Evolutionary conservation across 2,797 vertebrate genomes (phyloP), one percentile per base, ranked within the genome.

Genomic region (Graptemys geographica): DNA sequence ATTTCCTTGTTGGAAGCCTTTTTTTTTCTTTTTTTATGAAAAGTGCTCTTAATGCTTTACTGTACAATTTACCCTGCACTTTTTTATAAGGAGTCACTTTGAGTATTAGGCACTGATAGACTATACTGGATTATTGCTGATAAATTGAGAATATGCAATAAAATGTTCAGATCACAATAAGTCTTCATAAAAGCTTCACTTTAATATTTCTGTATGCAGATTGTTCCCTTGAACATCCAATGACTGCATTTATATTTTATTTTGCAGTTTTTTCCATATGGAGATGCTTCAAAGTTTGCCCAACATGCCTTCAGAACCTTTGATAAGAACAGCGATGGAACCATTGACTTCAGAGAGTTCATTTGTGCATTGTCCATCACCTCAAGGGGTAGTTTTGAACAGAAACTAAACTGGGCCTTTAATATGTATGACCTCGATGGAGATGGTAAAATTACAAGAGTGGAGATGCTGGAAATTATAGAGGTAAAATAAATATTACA

Each of bases 401-500:
- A 99, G 98, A 99, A 99, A 97, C 99, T 99, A 85, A 99, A 99
- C 98, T 99, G 99, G 99, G 99, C 99, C 97, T 99, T 99, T 98
- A 99, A 99, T 98, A 99, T 99, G 99, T 99, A 99, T 0, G 99
- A 99, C 97, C 98, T 99, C 98, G 99, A 99, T 28, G 99, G 99
- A 1, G 99, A 99, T 16, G 99, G 99, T 96, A 99, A 99, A 98
- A 99, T 99, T 98, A 99, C 99, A 96, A 97, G 99, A 97, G 99
- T 99, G 98, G 99, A 99, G 98, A 99, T 99, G 99, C 98, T 99
- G 98, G 99, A 99, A 98, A 99, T 99, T 96, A 99, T 99, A 80
- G 99, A 99, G 99, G 99, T 99, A 96, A 98, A 98, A 80, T 88
- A 84, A 74, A n/a, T 57, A 18, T 5, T 49, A 85, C 49, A 28